Conservation (phyloP, 1,140 invertebrate species). For the Hestina assimilis region DNA sequence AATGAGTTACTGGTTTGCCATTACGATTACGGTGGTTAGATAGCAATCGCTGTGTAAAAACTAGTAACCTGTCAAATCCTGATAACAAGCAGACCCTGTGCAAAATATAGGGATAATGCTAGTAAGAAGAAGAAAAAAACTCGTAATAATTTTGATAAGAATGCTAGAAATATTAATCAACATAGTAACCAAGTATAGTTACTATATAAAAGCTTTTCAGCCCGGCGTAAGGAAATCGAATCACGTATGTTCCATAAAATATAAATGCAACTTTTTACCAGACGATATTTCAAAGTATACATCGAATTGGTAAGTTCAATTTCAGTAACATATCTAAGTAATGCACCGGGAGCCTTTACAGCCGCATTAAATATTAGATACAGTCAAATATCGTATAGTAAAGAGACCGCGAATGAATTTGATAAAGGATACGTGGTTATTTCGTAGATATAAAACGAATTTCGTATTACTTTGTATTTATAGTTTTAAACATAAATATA, state of each 20-base stretch:
- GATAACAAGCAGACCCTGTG: no score
- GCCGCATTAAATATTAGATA: conserved; percentile 18
- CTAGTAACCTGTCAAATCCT: no score
- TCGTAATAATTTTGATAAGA: no score
- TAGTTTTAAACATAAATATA: background rate
- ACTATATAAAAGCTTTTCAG: conserved; percentile 12
- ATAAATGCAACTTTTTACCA: conserved; percentile 39
- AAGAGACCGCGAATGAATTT: background rate
- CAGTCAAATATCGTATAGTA: conserved; percentile 9
- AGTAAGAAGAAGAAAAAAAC: no score
- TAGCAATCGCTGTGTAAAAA: no score
- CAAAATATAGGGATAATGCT: no score
- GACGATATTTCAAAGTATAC: conserved; percentile 38
- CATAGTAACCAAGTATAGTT: no score
- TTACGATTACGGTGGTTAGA: no score
- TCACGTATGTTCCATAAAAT: conserved; percentile 39
- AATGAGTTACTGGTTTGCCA: no score
- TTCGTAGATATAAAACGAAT: background rate
- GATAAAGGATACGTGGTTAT: background rate
- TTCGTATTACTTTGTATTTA: background rate
- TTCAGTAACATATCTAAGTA: conserved; percentile 33
- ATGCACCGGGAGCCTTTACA: conserved; percentile 19
- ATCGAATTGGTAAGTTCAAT: conserved; percentile 38
- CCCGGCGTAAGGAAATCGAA: conserved; percentile 31
- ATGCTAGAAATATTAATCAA: no score